Percentiles rank a stretch among this genome's conserved stretches.
Evolutionary conservation across 2,797 vertebrate genomes (phyloP).

Genomic region (Lerista edwardsae): DNA sequence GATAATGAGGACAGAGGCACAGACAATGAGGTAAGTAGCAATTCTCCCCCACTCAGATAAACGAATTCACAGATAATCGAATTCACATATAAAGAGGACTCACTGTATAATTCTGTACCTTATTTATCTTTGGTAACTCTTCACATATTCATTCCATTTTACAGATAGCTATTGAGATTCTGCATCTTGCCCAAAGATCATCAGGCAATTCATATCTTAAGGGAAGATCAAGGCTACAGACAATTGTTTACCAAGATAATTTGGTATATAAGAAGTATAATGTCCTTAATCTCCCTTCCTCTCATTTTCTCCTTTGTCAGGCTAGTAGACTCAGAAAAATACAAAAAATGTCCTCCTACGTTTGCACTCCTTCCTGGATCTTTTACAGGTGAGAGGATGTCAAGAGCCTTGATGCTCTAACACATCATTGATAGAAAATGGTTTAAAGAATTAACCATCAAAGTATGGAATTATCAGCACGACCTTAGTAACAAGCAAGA

Average conservation of each 20-base stretch:
- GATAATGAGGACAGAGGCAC: too few relatives aligned
- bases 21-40: too few relatives aligned
- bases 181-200: not conserved
- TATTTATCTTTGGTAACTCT: too few relatives aligned
- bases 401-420: too few relatives aligned
- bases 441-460: not conserved
- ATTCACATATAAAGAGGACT: too few relatives aligned
- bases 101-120: too few relatives aligned
- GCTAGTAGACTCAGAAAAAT: not conserved
- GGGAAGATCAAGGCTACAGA: not conserved
- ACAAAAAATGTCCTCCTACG: not conserved
- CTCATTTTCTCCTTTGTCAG: not conserved
- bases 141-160: too few relatives aligned
- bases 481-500: not conserved
- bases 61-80: too few relatives aligned
- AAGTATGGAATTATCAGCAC: not conserved
- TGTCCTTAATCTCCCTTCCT: not conserved
- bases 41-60: too few relatives aligned
- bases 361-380: not conserved
- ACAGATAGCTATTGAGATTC: not conserved
- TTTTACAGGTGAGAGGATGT: not conserved
- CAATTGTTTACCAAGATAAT: not conserved
- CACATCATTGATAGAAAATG: not conserved
- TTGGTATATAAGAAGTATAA: too few relatives aligned
- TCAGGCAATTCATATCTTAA: not conserved